Base-by-base conservation (phyloP, 2,888 invertebrate species). In the Scaeva pyrastri region DNA sequence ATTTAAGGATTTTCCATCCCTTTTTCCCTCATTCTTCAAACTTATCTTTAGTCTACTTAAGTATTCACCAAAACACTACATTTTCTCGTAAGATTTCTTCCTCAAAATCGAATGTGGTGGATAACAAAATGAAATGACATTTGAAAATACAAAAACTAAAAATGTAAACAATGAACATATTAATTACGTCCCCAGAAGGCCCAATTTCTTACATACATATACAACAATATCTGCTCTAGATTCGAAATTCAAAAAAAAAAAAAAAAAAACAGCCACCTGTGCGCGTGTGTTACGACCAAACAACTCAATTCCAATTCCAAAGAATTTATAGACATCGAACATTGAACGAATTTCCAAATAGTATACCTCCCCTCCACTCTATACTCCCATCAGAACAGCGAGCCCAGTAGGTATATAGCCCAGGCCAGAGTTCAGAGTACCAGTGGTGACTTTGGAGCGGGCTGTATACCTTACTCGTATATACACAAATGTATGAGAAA, bases 281-380 rank as follows among this genome's bases (percentile, higher is more conserved):
- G 71, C 58, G 74, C 84, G 70, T 75, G 75, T 84, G 62, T 74
- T 80, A 80, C 71, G 36, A 50, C 19, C 66, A 50, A 85, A 80
- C 66, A 50, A 71, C 58, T 76, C 75, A 81, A 85, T 75, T 58
- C 48, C 60, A 76, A 77, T 81, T 68, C 60, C 71, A 72, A 85
- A 81, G 48, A 85, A 81, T 68, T 81, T 81, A 85, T 81, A 70
- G 81, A 77, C 76, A 60, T 75, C 23, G 66, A 79, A 75, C 64
- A 84, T 79, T 66, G 70, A 74, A 64, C 55, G 36, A 84, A 64
- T 45, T 31, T 64, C 45, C 16, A 43, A 43, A 31, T 5, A n/a
- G n/a, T n/a, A 64, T 64, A 71, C 31, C 64, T 55, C 16, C 21
- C 39, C n/a, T n/a, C n/a, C n/a, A n/a, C n/a, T n/a, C n/a, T 39